Evolutionary conservation across 2,797 vertebrate species (phyloP).

Genomic region (Danio albolineatus): DNA sequence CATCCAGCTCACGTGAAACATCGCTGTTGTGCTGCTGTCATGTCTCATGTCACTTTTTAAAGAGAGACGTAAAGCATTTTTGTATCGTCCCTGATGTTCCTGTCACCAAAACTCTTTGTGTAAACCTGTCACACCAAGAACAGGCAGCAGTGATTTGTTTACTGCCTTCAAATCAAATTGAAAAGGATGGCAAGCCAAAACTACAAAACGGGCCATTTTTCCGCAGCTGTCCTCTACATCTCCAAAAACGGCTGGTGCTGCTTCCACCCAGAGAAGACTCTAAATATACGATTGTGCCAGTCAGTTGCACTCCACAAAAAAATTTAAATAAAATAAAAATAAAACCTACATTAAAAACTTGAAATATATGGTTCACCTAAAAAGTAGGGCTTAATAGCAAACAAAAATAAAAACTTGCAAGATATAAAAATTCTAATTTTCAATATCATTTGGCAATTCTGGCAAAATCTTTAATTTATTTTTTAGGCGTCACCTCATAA

Average conservation of each 20-base stretch:
- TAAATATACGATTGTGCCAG: neutral
- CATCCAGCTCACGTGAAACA: constrained; percentile 33
- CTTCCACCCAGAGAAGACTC: constrained; percentile 21
- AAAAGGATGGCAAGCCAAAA: constrained; percentile 47
- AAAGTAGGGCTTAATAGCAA: no score
- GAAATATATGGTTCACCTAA: no score
- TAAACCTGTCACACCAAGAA: constrained; percentile 47
- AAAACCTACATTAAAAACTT: no score
- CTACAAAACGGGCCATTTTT: constrained; percentile 21
- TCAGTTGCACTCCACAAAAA: constrained; percentile 21
- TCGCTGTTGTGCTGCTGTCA: constrained; percentile 55
- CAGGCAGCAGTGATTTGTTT: constrained; percentile 44
- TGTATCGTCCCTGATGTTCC: constrained; percentile 48
- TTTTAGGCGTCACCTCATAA: no score
- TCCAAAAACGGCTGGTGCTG: constrained; percentile 25
- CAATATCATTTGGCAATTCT: no score
- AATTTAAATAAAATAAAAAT: no score
- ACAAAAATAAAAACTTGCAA: no score
- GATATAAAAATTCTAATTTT: no score
- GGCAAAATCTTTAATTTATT: no score
- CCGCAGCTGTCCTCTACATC: constrained; percentile 8
- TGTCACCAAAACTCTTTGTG: constrained; percentile 57
- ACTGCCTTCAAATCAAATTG: constrained; percentile 47
- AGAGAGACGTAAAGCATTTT: constrained; percentile 52
- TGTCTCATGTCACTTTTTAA: constrained; percentile 57